Conservation (phyloP, 2,797 vertebrate species). For the Lagorchestes hirsutus region DNA sequence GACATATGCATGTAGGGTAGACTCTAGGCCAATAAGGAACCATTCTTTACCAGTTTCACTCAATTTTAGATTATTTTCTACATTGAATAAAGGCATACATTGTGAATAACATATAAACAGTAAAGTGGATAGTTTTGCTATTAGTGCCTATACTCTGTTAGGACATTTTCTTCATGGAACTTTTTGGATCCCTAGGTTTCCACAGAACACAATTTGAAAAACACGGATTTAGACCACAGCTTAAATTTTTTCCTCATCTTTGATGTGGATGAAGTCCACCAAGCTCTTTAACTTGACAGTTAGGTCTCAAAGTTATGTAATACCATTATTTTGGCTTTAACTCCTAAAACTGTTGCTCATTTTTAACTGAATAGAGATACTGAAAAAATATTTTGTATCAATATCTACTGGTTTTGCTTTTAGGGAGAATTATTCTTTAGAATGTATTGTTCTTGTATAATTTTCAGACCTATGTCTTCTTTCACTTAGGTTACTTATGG, state of each 20-base stretch:
- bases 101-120: neutral
- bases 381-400: constrained; percentile 52
- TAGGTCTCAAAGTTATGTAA: constrained; percentile 33
- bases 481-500: constrained; percentile 93
- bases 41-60: neutral
- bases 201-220: neutral
- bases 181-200: neutral
- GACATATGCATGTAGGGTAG: neutral
- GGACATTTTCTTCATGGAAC: neutral
- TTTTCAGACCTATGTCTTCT: constrained; percentile 53
- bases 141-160: neutral
- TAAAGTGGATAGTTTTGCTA: neutral
- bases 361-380: constrained; percentile 49
- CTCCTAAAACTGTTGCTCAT: constrained; percentile 9
- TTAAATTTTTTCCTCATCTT: neutral
- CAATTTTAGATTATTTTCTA: neutral
- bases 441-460: constrained; percentile 27
- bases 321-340: constrained; percentile 17
- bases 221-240: neutral
- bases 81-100: neutral
- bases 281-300: neutral
- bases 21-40: neutral
- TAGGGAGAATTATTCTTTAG: neutral
- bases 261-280: neutral
- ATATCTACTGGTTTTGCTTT: constrained; percentile 13